Base-by-base conservation (phyloP, 2,113 vertebrate genomes). In the Eudyptes chrysolophus region DNA sequence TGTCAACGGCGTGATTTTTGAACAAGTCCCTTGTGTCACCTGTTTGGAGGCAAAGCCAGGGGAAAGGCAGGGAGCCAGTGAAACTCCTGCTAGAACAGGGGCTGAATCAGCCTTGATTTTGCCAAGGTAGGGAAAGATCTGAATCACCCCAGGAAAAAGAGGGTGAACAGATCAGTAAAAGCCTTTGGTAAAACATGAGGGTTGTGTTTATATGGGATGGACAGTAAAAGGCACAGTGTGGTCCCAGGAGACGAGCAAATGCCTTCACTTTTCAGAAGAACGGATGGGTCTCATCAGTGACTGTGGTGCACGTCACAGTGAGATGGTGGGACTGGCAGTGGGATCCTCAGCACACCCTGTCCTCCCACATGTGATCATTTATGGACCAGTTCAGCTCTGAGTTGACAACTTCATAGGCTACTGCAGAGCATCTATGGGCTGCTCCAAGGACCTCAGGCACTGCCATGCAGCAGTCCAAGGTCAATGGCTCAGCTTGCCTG, bases 201-300 rank as follows among this genome's bases (percentile, higher is more conserved):
- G 13, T 20, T 71, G 10, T 46, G 24, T 46, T 70, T 54, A 1
- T 20, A 10, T 4, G 12, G 16, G 26, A 38, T 48, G 49, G 66
- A 10, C 7, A 49, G 14, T 25, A 68, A 49, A 72, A 87, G 10
- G 12, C 20, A 21, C 7, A 4, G 22, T 7, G 3, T n/a, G 6
- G 10, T 57, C 15, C 34, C 36, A 54, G 52, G 27, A 70, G 42
- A 46, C 25, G 34, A 62, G 32, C 1, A 54, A 78, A 57, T 10
- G 25, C 3, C 5, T 6, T 5, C 16, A 15, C 2, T 22, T 76
- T 44, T 69, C 40, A 74, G 64, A 80, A 54, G 34, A 78, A 34
- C 0, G 0, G 4, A 18, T 14, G 13, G 3, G 4, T 74, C 8
- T 36, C 36, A 29, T n/a, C 44, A 20, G 4, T 32, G 38, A 2